phyloP scores from a whole-genome alignment of 2,113 vertebrate species.

The Myotis lucifugus region DNA sequence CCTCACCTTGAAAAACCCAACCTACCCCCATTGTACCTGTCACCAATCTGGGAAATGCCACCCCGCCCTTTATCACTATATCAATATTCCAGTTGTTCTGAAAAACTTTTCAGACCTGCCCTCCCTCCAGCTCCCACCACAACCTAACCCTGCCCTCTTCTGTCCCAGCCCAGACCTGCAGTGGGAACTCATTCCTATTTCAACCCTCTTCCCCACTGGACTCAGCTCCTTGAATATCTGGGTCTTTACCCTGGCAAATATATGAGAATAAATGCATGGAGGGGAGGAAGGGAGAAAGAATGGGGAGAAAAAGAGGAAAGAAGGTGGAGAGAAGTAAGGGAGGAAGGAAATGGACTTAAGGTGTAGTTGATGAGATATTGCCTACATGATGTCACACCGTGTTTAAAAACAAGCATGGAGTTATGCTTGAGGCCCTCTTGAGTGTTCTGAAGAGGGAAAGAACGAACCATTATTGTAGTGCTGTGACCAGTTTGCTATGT shows the following conservation, averaged over 20 bases:
- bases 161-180: too few species aligned
- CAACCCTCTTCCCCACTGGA: background rate
- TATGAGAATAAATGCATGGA: background rate
- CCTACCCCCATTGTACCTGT: accelerated
- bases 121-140: background rate
- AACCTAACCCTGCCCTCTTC: background rate
- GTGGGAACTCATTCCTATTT: background rate
- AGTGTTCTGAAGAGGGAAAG: background rate
- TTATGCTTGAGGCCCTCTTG: background rate
- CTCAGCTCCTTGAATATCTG: background rate
- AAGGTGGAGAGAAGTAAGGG: background rate
- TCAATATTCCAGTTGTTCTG: background rate
- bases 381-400: background rate
- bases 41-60: background rate
- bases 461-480: background rate
- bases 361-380: background rate
- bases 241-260: background rate
- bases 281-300: background rate
- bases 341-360: background rate
- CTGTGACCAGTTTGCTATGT: background rate
- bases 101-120: background rate
- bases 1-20: background rate
- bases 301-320: background rate
- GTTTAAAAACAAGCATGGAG: background rate
- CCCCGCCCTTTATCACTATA: background rate